Evolutionary conservation across 2,113 vertebrate species (phyloP).

Genomic region (Probosciger aterrimus): DNA sequence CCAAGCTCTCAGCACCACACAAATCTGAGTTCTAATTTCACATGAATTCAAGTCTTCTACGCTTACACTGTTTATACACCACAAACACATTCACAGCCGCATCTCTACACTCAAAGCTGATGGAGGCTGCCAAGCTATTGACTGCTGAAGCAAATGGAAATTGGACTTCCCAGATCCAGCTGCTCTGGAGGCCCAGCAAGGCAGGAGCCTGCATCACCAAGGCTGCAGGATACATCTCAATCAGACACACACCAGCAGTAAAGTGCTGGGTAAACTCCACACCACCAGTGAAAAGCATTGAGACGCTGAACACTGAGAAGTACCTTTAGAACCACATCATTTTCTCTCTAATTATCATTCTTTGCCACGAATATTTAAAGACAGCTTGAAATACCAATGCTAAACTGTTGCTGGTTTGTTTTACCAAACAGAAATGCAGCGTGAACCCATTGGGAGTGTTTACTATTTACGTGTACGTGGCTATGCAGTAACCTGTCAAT

Average conservation of each 20-base stretch:
- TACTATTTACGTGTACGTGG: not conserved
- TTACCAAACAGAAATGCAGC: not conserved
- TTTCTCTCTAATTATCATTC: not conserved
- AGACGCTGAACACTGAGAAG: not conserved
- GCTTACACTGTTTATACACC: not conserved
- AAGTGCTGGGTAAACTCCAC: not conserved
- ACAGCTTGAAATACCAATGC: not conserved
- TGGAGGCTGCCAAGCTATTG: not conserved
- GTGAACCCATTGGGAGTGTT: not conserved
- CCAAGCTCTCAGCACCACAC: not conserved
- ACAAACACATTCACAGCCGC: not conserved
- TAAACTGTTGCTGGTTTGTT: not conserved
- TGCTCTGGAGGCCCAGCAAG: not conserved
- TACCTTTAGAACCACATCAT: not conserved
- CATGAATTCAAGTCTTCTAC: not conserved
- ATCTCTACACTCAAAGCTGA: not conserved
- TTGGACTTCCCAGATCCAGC: not conserved
- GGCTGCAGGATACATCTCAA: constrained; percentile 32
- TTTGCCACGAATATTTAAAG: not conserved
- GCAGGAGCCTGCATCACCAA: not conserved
- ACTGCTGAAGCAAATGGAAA: not conserved
- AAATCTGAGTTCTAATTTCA: not conserved
- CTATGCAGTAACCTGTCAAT: not conserved
- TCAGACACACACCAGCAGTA: not conserved
- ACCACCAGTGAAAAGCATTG: not conserved